Conservation (phyloP, 2,888 invertebrate genomes). For the Graphium colonna region DNA sequence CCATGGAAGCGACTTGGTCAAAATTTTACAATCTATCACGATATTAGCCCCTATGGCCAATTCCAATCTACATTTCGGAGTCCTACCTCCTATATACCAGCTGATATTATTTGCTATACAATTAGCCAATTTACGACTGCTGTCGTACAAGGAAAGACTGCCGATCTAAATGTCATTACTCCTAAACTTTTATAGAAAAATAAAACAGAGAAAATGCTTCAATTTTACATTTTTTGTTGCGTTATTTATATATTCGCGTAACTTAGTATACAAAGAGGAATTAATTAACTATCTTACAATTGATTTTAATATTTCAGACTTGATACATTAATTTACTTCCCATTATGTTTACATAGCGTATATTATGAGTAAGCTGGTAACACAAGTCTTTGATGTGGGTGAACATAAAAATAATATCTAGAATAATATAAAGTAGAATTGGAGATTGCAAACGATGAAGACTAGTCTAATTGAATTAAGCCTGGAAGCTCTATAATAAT, state of each 20-base stretch:
- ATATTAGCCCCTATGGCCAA: constrained; percentile 36
- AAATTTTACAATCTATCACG: constrained; percentile 30
- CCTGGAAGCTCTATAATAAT: background rate
- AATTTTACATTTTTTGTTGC: constrained; percentile 72
- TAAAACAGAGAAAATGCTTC: constrained; percentile 32
- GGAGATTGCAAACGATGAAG: constrained; percentile 2
- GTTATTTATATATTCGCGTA: constrained; percentile 38
- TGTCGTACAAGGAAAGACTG: no score
- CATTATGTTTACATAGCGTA: background rate
- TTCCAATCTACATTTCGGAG: background rate
- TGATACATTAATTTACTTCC: background rate
- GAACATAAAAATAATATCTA: constrained; percentile 10
- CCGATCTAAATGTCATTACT: no score
- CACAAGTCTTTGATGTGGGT: constrained; percentile 34
- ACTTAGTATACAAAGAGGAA: no score
- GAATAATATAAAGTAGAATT: background rate
- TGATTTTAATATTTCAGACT: background rate
- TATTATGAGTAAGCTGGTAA: constrained; percentile 35
- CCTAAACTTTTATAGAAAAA: constrained; percentile 15
- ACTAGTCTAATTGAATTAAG: constrained; percentile 10
- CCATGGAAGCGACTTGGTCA: constrained; percentile 55
- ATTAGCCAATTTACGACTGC: no score
- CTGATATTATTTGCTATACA: no score
- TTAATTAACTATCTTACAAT: no score
- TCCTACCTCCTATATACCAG: no score